Conservation (phyloP, 2,888 invertebrate genomes). For the Tenthredo notha region DNA sequence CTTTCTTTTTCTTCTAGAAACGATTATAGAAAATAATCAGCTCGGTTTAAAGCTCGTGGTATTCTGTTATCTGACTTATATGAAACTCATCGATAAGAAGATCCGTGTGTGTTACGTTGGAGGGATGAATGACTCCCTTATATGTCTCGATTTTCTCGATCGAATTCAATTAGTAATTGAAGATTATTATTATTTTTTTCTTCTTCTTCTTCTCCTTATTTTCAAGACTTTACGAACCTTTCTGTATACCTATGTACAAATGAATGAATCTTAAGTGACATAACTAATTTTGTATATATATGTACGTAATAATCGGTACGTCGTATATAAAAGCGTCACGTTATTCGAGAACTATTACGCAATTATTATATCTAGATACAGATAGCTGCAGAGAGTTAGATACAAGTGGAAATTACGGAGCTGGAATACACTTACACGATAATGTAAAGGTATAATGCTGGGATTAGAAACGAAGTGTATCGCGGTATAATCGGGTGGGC, state of each 20-base stretch:
- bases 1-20: neutral
- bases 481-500: conserved; percentile 33
- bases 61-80: conserved; percentile 8
- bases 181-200: too few species aligned
- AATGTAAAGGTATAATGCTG: conserved; percentile 4
- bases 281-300: too few species aligned
- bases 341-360: neutral
- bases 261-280: too few species aligned
- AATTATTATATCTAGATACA: neutral
- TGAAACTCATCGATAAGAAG: conserved; percentile 2
- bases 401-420: neutral
- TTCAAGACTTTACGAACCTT: neutral
- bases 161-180: neutral
- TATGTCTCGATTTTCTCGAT: neutral
- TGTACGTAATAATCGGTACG: too few species aligned
- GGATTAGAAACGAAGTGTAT: conserved; percentile 36
- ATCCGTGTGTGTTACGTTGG: neutral
- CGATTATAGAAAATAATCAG: neutral
- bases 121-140: conserved; percentile 18
- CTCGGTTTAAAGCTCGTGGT: neutral
- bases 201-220: too few species aligned
- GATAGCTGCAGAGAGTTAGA: neutral
- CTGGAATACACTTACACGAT: conserved; percentile 1
- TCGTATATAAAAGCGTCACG: neutral
- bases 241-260: too few species aligned